Evolutionary conservation across 2,888 invertebrate genomes (phyloP).

Genomic region (Amorpha juglandis): DNA sequence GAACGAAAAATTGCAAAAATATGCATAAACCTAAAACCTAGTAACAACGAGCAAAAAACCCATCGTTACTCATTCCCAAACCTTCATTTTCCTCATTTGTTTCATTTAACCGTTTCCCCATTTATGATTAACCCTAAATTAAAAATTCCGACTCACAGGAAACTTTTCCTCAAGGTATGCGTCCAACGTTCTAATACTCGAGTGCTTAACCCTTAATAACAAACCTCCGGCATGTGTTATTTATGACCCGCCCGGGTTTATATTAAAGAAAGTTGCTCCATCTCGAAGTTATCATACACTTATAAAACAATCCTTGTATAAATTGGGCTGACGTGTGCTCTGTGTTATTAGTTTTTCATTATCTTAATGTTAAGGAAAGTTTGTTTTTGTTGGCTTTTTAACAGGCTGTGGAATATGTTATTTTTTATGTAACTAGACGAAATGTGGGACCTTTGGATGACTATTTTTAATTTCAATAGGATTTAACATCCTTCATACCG

Average conservation of each 20-base stretch:
- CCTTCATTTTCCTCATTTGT: too few species aligned
- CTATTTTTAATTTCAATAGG: too few species aligned
- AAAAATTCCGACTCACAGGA: constrained; percentile 13
- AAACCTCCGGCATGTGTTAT: constrained; percentile 27
- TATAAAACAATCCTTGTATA: constrained; percentile 15
- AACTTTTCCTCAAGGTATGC: constrained; percentile 5
- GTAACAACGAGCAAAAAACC: not conserved
- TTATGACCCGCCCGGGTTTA: constrained; percentile 27
- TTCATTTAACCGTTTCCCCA: not conserved
- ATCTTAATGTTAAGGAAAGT: constrained; percentile 15
- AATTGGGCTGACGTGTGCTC: not conserved
- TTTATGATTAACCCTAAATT: constrained; percentile 16
- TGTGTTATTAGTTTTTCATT: constrained; percentile 10
- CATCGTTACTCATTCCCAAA: not conserved
- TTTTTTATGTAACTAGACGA: too few species aligned
- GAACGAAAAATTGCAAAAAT: too few species aligned
- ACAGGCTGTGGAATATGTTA: too few species aligned
- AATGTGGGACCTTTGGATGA: too few species aligned
- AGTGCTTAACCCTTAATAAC: constrained; percentile 19
- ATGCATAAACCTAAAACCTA: not conserved
- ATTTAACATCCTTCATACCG: too few species aligned
- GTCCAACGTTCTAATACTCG: constrained; percentile 19
- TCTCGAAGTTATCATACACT: constrained; percentile 20
- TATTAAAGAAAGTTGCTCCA: constrained; percentile 30
- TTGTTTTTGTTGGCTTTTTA: not conserved